phyloP scores from a whole-genome alignment of 2,888 invertebrate genomes.

The Acronicta psi region DNA sequence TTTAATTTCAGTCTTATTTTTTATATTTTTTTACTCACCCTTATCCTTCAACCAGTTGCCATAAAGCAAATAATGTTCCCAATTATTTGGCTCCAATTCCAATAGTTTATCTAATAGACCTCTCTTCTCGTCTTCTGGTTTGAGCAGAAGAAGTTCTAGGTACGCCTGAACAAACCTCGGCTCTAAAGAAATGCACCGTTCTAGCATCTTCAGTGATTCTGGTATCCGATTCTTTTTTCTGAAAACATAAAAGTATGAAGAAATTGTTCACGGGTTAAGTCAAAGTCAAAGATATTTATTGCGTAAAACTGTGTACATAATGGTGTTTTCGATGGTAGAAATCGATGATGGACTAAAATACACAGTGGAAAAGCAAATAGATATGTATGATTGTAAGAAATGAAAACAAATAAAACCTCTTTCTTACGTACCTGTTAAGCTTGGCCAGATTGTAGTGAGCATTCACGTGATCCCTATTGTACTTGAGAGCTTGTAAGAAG shows the following conservation, averaged over 20 bases:
- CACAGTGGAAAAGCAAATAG: too few relatives aligned
- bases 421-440: constrained; percentile 90
- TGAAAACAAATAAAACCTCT: too few relatives aligned
- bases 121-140: constrained; percentile 86
- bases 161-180: constrained; percentile 92
- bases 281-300: too few relatives aligned
- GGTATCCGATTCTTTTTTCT: constrained; percentile 91
- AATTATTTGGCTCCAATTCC: constrained; percentile 91
- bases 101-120: constrained; percentile 90
- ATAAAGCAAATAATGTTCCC: constrained; percentile 92
- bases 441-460: constrained; percentile 96
- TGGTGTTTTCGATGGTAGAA: too few relatives aligned
- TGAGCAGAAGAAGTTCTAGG: constrained; percentile 90
- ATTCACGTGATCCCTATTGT: constrained; percentile 93
- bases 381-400: too few relatives aligned
- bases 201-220: constrained; percentile 91
- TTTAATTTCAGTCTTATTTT: background rate
- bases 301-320: too few relatives aligned
- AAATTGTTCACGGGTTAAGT: background rate
- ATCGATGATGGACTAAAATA: too few relatives aligned
- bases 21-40: constrained; percentile 84
- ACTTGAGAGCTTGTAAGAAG: constrained; percentile 92
- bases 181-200: constrained; percentile 91
- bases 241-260: constrained; percentile 47
- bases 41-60: constrained; percentile 92